phyloP scores from a whole-genome alignment of 1,140 invertebrate species.

The Hyles vespertilio region DNA sequence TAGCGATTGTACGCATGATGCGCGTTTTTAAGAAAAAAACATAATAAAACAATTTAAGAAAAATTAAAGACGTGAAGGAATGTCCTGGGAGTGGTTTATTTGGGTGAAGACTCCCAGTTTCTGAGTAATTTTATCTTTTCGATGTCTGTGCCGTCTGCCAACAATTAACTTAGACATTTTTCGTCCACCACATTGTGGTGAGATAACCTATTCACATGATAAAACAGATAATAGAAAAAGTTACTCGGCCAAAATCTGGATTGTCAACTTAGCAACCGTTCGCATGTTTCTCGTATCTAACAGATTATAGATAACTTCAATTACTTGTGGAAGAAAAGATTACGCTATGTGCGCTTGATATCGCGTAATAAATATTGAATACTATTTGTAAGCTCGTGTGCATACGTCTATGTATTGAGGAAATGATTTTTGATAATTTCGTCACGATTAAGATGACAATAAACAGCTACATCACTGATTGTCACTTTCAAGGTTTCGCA shows the following conservation, averaged over 20 bases:
- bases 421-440: too few relatives aligned
- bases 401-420: too few relatives aligned
- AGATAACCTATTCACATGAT: constrained; percentile 15
- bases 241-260: not conserved
- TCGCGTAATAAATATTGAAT: too few relatives aligned
- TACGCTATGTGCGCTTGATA: too few relatives aligned
- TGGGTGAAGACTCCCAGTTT: not conserved
- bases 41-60: too few relatives aligned
- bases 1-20: too few relatives aligned
- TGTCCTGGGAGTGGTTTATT: not conserved
- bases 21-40: too few relatives aligned
- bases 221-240: constrained; percentile 6
- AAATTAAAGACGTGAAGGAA: too few relatives aligned
- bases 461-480: too few relatives aligned
- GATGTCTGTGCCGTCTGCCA: not conserved
- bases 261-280: constrained; percentile 5
- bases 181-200: constrained; percentile 1
- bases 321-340: not conserved
- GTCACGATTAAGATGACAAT: too few relatives aligned
- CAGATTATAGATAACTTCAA: constrained; percentile 5
- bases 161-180: not conserved
- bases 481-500: too few relatives aligned
- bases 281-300: constrained; percentile 1
- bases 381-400: too few relatives aligned
- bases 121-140: not conserved